These are phyloP conservation scores for Allolobophora icterica DNA, from an alignment of 2,888 invertebrate species.

Conservation along the genomic window DNA sequence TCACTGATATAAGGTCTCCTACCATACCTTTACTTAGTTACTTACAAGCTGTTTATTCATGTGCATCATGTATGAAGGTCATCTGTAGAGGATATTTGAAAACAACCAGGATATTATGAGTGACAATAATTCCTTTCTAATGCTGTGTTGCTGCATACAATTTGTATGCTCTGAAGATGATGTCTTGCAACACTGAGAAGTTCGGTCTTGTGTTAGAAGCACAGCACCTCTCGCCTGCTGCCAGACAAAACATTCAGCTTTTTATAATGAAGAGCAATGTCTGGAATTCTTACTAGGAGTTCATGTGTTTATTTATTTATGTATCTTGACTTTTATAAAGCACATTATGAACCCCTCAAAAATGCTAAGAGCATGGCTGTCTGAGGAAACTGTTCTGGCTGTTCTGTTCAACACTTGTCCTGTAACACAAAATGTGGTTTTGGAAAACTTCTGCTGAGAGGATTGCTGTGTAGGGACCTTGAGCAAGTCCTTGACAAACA, in stretches of 20 bases:
- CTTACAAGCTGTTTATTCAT: neutral
- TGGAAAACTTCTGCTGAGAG: neutral
- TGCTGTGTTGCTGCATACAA: neutral
- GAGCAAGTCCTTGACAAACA: neutral
- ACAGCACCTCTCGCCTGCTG: neutral
- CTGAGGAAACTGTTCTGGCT: no score
- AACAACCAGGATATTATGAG: conserved; percentile 6
- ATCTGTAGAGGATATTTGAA: neutral
- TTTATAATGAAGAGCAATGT: conserved; percentile 1
- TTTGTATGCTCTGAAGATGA: neutral
- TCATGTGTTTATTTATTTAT: no score
- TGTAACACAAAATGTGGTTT: neutral
- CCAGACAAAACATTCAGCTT: neutral
- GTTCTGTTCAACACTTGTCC: neutral
- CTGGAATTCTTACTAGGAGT: neutral
- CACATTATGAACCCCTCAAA: no score
- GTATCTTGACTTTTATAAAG: no score
- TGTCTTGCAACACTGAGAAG: neutral
- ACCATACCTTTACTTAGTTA: neutral
- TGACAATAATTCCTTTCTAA: neutral
- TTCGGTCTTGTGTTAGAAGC: neutral
- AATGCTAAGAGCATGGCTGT: no score
- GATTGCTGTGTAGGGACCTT: neutral
- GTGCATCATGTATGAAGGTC: neutral
- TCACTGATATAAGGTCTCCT: neutral